These are phyloP conservation scores for Corythucha ciliata DNA, from an alignment of 2,888 invertebrate genomes.

Conservation along the genomic window DNA sequence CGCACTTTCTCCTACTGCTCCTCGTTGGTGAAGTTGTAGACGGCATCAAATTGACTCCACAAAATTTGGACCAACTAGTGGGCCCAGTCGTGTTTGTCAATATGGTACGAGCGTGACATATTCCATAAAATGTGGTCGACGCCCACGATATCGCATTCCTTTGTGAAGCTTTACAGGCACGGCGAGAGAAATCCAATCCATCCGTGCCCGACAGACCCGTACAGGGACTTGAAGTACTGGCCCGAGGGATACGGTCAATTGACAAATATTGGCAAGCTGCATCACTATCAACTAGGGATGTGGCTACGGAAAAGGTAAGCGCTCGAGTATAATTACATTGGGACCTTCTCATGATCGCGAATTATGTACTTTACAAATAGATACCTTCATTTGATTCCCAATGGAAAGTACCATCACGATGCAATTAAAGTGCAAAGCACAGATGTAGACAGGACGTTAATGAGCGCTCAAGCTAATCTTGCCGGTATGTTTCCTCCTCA, in stretches of 20 bases:
- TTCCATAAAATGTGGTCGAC: too few relatives aligned
- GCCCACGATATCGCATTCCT: too few relatives aligned
- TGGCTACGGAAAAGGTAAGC: slow-evolving; percentile 57
- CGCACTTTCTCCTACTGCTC: too few relatives aligned
- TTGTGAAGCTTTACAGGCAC: slow-evolving; percentile 73
- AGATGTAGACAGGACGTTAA: slow-evolving; percentile 62
- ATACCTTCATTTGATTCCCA: slow-evolving; percentile 22
- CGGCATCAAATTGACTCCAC: too few relatives aligned
- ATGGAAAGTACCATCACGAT: slow-evolving; percentile 1
- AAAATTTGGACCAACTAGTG: too few relatives aligned
- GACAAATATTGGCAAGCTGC: slow-evolving; percentile 50
- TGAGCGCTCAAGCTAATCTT: slow-evolving; percentile 58
- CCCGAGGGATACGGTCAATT: slow-evolving; percentile 79
- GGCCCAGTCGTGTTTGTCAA: too few relatives aligned
- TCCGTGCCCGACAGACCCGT: slow-evolving; percentile 76
- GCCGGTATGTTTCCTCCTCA: slow-evolving; percentile 62
- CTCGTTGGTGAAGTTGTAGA: too few relatives aligned
- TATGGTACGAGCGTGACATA: too few relatives aligned
- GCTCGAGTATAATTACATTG: too few relatives aligned
- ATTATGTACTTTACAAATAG: too few relatives aligned
- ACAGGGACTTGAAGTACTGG: slow-evolving; percentile 62
- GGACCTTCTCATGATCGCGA: too few relatives aligned
- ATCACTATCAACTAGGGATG: slow-evolving; percentile 54
- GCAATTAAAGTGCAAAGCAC: slow-evolving; percentile 44
- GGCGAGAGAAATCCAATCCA: slow-evolving; percentile 78